These are phyloP conservation scores for Pachyramphus minor DNA, from an alignment of 2,113 vertebrate genomes.

Conservation along the genomic window DNA sequence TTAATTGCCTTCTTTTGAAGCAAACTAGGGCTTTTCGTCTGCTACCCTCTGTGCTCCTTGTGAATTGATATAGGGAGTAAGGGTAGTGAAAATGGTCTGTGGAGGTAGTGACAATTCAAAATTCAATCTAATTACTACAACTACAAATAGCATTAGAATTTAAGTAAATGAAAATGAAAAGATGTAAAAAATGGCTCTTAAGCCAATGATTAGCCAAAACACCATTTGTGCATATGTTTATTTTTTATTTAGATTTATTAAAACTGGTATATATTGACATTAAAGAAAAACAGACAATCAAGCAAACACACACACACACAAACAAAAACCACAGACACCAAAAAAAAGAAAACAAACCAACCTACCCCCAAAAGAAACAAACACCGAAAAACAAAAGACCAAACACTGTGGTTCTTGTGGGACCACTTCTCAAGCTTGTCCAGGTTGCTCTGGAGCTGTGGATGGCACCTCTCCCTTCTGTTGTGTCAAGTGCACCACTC, in stretches of 20 bases:
- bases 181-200: neutral
- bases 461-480: neutral
- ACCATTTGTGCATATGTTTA: neutral
- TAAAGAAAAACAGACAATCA: neutral
- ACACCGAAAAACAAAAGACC: neutral
- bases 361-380: neutral
- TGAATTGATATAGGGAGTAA: neutral
- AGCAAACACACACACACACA: neutral
- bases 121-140: slow-evolving; percentile 21
- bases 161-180: slow-evolving; percentile 17
- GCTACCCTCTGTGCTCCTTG: neutral
- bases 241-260: neutral
- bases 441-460: neutral
- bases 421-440: neutral
- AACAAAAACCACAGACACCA: neutral
- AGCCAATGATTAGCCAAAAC: neutral
- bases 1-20: slow-evolving; percentile 56
- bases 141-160: neutral
- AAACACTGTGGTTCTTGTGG: accelerated
- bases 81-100: slow-evolving; percentile 31
- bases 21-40: neutral
- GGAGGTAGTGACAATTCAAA: slow-evolving; percentile 21
- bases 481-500: neutral
- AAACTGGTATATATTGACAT: neutral
- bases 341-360: neutral